phyloP scores from a whole-genome alignment of 2,888 invertebrate genomes.

The Melieria crassipennis region DNA sequence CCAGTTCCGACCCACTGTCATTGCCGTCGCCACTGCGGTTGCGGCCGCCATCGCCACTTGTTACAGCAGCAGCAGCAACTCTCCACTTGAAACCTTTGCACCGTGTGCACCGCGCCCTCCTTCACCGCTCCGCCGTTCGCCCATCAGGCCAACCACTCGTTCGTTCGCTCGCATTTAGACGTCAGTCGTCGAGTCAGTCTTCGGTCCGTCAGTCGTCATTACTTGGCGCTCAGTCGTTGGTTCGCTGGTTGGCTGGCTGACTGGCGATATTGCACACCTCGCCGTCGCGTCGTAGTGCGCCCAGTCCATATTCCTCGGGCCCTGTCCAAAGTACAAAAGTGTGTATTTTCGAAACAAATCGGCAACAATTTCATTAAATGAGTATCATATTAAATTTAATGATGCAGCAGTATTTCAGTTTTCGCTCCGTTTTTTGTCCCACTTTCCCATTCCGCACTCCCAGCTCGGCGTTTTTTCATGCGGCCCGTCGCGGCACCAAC shows the following conservation, averaged over 20 bases:
- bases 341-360: constrained; percentile 67
- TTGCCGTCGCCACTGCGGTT: constrained; percentile 4
- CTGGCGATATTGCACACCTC: constrained; percentile 56
- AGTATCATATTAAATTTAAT: constrained; percentile 68
- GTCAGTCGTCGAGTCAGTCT: constrained; percentile 33
- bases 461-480: background rate
- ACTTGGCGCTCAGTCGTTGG: constrained; percentile 46
- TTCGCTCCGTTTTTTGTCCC: constrained; percentile 53
- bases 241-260: background rate
- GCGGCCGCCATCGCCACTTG: constrained; percentile 15
- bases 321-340: constrained; percentile 47
- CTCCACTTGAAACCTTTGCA: constrained; percentile 36
- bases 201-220: constrained; percentile 49
- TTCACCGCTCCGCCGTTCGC: constrained; percentile 15
- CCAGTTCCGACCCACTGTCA: constrained; percentile 17
- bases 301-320: constrained; percentile 9
- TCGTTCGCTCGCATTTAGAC: constrained; percentile 39
- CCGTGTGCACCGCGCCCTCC: background rate
- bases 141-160: background rate
- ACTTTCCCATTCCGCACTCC: constrained; percentile 32
- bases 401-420: constrained; percentile 67
- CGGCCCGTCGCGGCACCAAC: background rate
- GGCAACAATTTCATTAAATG: constrained; percentile 68
- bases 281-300: constrained; percentile 13
- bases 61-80: constrained; percentile 50